Evolutionary conservation across 2,113 vertebrate genomes (phyloP), one percentile per base, ranked within the genome.

Genomic region (human): DNA sequence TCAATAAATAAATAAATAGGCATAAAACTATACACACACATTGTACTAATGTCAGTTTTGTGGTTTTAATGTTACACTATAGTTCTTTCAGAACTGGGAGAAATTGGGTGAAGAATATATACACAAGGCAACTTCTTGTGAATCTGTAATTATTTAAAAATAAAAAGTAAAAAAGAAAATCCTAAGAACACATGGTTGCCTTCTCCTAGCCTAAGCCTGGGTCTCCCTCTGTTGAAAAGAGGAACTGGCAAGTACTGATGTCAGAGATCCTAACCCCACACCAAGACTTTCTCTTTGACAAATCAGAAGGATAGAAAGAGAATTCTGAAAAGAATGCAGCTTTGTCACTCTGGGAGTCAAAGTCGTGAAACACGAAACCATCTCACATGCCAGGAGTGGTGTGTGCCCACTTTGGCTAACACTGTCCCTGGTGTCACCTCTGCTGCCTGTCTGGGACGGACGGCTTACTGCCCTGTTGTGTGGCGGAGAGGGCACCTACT

Each of bases 371-470:
- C 16, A 5, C 0, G 6, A 50, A 73, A 11, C 68, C 27, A 3
- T 25, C 35, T 38, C 3, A 18, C 3, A 0, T 0, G 22, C 32
- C 30, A 0, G 3, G 66, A 32, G 43, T 5, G 10, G 25, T 48
- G 12, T 27, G 50, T 38, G 14, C 5, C 48, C 8, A 1, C 38
- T 32, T 35, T 18, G 59, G 35, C n/a, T 66, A 48, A 17, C 3
- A 0, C 16, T 8, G 38, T 16, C 8, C 32, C 35, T 14, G 50
- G 14, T 9, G 80, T 61, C 35, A 4, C 40, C 92, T 84, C 43
- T 48, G 55, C 76, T 8, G 0, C n/a, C 50, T 9, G 7, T 0
- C 0, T 55, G 61, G n/a, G 45, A 50, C 18, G 25, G 75, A 45
- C 27, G 86, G 68, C 48, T 12, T 1, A 1, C 5, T 23, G 66